phyloP scores from a whole-genome alignment of 2,888 invertebrate genomes.

The Acanthosepion lycidas region DNA sequence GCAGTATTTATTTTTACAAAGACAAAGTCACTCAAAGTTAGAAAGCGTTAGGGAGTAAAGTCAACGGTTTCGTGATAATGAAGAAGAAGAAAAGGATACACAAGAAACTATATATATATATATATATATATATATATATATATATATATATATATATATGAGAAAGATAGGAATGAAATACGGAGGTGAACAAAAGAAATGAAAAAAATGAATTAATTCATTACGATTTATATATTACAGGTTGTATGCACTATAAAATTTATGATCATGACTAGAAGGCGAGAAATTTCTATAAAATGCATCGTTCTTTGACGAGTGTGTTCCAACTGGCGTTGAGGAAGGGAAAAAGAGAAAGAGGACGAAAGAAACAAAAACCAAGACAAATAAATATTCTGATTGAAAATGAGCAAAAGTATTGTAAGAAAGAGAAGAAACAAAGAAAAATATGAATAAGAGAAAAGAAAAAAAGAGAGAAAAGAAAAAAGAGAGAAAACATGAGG shows the following conservation, averaged over 20 bases:
- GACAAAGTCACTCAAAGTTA: neutral
- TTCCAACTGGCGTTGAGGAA: too few relatives aligned
- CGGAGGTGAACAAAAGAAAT: neutral
- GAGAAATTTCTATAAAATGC: neutral
- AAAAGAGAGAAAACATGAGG: too few relatives aligned
- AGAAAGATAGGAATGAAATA: neutral
- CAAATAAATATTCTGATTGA: too few relatives aligned
- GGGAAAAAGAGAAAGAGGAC: too few relatives aligned
- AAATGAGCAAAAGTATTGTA: too few relatives aligned
- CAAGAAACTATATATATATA: neutral
- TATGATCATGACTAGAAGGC: neutral
- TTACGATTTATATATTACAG: neutral
- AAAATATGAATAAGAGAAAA: too few relatives aligned
- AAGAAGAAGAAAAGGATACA: neutral
- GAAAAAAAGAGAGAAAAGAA: too few relatives aligned
- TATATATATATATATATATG: slow-evolving; percentile 23
- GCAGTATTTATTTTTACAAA: neutral
- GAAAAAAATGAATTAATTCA: neutral
- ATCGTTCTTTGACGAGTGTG: too few relatives aligned
- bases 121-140: slow-evolving; percentile 2
- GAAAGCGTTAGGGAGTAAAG: neutral
- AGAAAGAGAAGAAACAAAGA: too few relatives aligned
- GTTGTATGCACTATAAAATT: neutral
- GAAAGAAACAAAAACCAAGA: too few relatives aligned
- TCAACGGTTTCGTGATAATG: neutral